A percentile compares a stretch with the other conserved stretches of the same genome.
These are phyloP conservation scores for Actinernus sp. DNA, from an alignment of 92 coral and sea anemone genomes.

Conservation along the genomic window DNA sequence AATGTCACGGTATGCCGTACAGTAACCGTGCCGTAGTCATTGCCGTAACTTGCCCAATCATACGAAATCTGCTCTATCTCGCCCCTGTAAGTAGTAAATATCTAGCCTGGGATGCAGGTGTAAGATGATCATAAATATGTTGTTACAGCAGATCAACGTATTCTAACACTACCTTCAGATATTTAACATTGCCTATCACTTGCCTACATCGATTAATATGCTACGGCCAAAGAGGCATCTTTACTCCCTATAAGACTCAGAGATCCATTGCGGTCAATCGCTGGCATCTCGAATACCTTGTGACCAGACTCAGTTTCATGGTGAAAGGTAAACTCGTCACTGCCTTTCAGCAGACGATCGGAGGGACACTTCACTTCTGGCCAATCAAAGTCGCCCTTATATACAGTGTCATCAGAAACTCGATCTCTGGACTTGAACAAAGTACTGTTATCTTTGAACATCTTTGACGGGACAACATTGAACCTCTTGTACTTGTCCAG, in stretches of 20 bases:
- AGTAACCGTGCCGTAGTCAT: too few relatives aligned
- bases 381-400: constrained; percentile 83
- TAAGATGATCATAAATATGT: too few relatives aligned
- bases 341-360: constrained; percentile 63
- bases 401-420: constrained; percentile 64
- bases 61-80: too few relatives aligned
- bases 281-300: constrained; percentile 69
- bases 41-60: too few relatives aligned
- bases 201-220: too few relatives aligned
- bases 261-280: constrained; percentile 24
- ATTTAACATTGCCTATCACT: too few relatives aligned
- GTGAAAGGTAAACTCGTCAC: constrained; percentile 65
- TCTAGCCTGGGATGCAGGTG: too few relatives aligned
- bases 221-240: constrained; percentile 17
- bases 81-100: too few relatives aligned
- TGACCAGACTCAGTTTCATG: constrained; percentile 93
- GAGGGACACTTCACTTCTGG: constrained; percentile 82
- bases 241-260: constrained; percentile 44
- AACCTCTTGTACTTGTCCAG: constrained; percentile 91
- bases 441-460: constrained; percentile 85
- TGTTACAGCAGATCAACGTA: too few relatives aligned
- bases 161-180: too few relatives aligned
- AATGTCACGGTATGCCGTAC: too few relatives aligned
- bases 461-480: constrained; percentile 83
- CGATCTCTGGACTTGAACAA: constrained; percentile 80